phyloP scores from a whole-genome alignment of 2,113 vertebrate species.

The Poicephalus meyeri region DNA sequence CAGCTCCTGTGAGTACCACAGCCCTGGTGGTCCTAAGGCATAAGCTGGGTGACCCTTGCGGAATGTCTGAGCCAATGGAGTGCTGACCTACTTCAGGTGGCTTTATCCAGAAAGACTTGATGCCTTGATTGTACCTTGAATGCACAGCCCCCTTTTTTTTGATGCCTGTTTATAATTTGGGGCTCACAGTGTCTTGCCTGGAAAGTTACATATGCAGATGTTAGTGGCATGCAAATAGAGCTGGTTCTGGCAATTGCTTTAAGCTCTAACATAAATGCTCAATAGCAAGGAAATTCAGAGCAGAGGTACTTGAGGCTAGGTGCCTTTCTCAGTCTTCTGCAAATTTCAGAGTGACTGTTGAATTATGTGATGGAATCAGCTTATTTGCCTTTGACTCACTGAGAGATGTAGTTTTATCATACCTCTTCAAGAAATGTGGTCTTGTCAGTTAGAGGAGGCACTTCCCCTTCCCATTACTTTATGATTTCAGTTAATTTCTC shows the following conservation, averaged over 20 bases:
- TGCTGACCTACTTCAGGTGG: not conserved
- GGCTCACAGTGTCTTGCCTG: not conserved
- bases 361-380: not conserved
- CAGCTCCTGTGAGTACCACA: rapidly evolving
- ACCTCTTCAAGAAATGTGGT: not conserved
- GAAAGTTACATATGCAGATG: not conserved
- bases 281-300: not conserved
- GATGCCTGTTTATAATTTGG: not conserved
- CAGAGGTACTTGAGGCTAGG: not conserved
- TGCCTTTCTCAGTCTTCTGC: not conserved
- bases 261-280: not conserved
- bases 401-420: not conserved
- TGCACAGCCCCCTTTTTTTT: not conserved
- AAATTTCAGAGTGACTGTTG: not conserved
- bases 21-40: rapidly evolving
- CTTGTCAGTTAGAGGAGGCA: conserved; percentile 1
- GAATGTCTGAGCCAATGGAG: rapidly evolving
- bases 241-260: not conserved
- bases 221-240: not conserved
- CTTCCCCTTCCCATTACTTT: not conserved
- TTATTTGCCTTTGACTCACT: not conserved
- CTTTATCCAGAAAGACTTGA: not conserved
- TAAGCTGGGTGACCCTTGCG: not conserved
- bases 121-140: not conserved
- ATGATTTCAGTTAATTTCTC: conserved; percentile 40